These are phyloP conservation scores for Hyposmocoma kahamanoa DNA, from an alignment of 1,140 invertebrate genomes.

Conservation along the genomic window DNA sequence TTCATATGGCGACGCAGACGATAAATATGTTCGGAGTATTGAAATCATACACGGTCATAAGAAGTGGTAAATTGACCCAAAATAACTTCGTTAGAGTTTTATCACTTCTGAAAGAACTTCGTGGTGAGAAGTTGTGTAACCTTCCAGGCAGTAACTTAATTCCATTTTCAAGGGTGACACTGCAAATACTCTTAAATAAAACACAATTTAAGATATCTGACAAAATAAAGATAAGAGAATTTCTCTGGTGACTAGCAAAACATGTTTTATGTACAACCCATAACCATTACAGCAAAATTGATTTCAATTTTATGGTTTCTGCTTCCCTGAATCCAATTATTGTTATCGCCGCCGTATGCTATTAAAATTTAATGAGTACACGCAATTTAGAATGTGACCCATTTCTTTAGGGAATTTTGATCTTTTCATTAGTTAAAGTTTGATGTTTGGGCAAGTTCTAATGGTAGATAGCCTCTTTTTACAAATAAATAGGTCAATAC, in stretches of 20 bases:
- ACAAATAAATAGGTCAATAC: too few relatives aligned
- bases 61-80: conserved; percentile 39
- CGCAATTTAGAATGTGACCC: conserved; percentile 9
- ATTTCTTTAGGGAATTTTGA: too few relatives aligned
- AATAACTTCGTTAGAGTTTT: conserved; percentile 27
- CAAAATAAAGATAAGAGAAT: conserved; percentile 52
- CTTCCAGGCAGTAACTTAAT: too few relatives aligned
- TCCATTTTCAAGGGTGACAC: too few relatives aligned
- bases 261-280: conserved; percentile 61
- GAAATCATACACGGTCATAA: conserved; percentile 55
- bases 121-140: not conserved
- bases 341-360: conserved; percentile 64
- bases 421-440: too few relatives aligned
- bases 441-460: too few relatives aligned
- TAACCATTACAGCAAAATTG: conserved; percentile 69
- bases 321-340: conserved; percentile 69
- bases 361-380: conserved; percentile 63
- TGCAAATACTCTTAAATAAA: too few relatives aligned
- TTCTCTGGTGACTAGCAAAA: conserved; percentile 45
- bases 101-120: conserved; percentile 4
- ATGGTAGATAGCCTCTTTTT: too few relatives aligned
- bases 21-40: conserved; percentile 61
- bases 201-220: too few relatives aligned
- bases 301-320: conserved; percentile 71
- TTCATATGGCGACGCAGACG: conserved; percentile 49